Percentiles rank a stretch among this genome's conserved stretches.
Evolutionary conservation across 2,113 vertebrate species (phyloP).

Genomic region (Miniopterus natalensis): DNA sequence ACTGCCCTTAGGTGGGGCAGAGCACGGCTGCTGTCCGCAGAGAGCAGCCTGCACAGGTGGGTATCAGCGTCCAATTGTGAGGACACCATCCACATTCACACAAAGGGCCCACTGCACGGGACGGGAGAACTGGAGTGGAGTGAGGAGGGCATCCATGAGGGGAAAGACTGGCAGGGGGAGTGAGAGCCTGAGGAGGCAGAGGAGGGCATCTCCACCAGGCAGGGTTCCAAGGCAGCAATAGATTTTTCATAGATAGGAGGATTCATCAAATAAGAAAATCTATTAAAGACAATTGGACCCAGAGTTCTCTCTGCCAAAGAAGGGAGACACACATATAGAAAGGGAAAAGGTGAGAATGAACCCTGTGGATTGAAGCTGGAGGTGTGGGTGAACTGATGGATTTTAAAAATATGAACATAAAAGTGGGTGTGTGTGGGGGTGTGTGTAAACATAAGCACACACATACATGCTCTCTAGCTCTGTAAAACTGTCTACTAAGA

Average conservation of each 20-base stretch:
- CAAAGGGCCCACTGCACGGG: background rate
- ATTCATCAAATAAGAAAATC: background rate
- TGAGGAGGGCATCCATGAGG: too few relatives aligned
- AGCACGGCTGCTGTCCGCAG: background rate
- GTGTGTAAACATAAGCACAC: background rate
- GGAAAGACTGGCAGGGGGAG: too few relatives aligned
- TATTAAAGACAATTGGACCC: background rate
- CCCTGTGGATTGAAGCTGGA: background rate
- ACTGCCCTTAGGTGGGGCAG: background rate
- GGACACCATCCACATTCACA: background rate
- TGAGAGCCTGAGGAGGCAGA: background rate
- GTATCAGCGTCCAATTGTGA: background rate
- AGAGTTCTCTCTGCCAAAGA: background rate
- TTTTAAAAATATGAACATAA: background rate
- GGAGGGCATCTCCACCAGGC: background rate
- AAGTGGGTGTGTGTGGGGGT: too few relatives aligned
- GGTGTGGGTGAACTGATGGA: background rate
- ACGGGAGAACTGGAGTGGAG: background rate
- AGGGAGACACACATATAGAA: background rate
- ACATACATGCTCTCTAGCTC: background rate
- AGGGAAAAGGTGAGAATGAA: background rate
- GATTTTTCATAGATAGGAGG: background rate
- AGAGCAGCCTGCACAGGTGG: background rate
- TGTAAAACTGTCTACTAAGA: background rate
- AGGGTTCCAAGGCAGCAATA: background rate